Evolutionary conservation across 2,797 vertebrate species (phyloP).

Genomic region (Cirrhinus mrigala): DNA sequence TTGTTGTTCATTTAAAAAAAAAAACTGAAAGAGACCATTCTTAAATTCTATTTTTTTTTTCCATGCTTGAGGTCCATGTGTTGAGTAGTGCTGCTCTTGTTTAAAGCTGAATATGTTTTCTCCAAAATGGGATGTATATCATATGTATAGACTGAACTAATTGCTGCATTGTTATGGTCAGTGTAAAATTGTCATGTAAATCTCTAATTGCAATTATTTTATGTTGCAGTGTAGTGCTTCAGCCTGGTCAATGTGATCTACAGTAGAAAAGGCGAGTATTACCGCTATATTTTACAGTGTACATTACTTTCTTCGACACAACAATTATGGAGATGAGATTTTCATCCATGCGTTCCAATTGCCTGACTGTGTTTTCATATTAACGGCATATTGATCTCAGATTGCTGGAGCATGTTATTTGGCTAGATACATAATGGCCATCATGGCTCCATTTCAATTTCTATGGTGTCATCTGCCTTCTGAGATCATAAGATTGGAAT

Average conservation of each 20-base stretch:
- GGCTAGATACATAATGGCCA: slow-evolving; percentile 64
- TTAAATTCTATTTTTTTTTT: not conserved
- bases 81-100: not conserved
- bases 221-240: slow-evolving; percentile 27
- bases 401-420: slow-evolving; percentile 63
- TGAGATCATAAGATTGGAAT: slow-evolving; percentile 49
- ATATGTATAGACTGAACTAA: slow-evolving; percentile 17
- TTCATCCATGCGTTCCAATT: slow-evolving; percentile 61
- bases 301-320: slow-evolving; percentile 63
- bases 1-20: not conserved
- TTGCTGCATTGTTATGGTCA: slow-evolving; percentile 30
- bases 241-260: slow-evolving; percentile 55
- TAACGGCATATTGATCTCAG: slow-evolving; percentile 65
- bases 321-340: slow-evolving; percentile 67
- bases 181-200: slow-evolving; percentile 38
- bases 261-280: slow-evolving; percentile 53
- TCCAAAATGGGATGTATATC: slow-evolving; percentile 10
- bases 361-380: slow-evolving; percentile 63
- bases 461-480: slow-evolving; percentile 55
- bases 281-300: slow-evolving; percentile 60
- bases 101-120: slow-evolving; percentile 12
- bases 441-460: slow-evolving; percentile 61
- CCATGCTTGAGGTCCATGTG: not conserved
- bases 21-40: not conserved
- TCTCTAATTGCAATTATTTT: slow-evolving; percentile 23